These are phyloP conservation scores for Hydropsyche tenuis DNA, from an alignment of 1,140 invertebrate genomes.

Conservation along the genomic window DNA sequence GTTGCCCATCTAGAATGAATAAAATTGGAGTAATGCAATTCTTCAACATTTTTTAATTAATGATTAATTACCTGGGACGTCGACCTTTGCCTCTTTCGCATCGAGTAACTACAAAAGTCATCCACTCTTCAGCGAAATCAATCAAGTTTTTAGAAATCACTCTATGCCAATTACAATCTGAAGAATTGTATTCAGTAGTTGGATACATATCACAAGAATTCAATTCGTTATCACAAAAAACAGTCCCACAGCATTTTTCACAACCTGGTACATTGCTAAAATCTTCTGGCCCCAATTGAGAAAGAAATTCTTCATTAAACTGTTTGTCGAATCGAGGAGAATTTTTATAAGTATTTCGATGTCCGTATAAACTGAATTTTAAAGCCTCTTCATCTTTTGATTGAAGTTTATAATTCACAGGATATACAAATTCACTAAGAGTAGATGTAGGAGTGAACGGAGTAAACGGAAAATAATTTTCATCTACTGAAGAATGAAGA, in stretches of 20 bases:
- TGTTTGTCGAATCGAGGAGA: conserved; percentile 33
- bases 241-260: conserved; percentile 39
- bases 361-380: conserved; percentile 29
- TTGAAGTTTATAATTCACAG: neutral
- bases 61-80: conserved; percentile 65
- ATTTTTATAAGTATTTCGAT: neutral
- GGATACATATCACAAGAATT: neutral
- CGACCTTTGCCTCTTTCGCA: conserved; percentile 85
- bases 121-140: conserved; percentile 84
- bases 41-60: neutral
- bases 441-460: conserved; percentile 39
- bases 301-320: conserved; percentile 18
- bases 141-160: conserved; percentile 65
- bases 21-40: neutral
- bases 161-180: conserved; percentile 48
- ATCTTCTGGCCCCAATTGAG: conserved; percentile 41
- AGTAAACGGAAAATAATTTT: conserved; percentile 43
- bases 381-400: conserved; percentile 39
- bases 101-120: conserved; percentile 80
- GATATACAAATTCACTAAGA: conserved; percentile 44
- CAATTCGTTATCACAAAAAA: conserved; percentile 10
- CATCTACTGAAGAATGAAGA: conserved; percentile 43
- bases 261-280: conserved; percentile 45
- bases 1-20: conserved; percentile 73
- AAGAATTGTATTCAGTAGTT: conserved; percentile 36